Percentiles rank a stretch among this genome's conserved stretches.
Conservation (phyloP, 2,797 vertebrate genomes). For the Parotocinclus haroldoi region DNA sequence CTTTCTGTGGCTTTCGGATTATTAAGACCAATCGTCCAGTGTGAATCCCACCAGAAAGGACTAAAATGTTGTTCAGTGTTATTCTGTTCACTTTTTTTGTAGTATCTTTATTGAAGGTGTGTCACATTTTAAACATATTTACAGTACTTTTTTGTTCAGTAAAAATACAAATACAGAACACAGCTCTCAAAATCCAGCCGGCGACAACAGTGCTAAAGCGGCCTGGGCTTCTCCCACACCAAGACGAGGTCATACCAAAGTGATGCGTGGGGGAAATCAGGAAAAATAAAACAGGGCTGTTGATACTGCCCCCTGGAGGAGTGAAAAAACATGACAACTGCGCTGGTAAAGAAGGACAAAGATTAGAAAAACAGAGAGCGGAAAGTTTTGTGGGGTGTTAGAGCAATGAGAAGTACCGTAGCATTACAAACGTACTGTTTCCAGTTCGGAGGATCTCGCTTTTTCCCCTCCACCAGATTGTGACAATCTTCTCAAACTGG, state of each 20-base stretch:
- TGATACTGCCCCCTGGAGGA: slow-evolving; percentile 35
- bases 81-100: slow-evolving; percentile 64
- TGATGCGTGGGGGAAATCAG: slow-evolving; percentile 20
- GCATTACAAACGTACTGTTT: no score
- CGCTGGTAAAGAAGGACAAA: not conserved
- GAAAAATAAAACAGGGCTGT: slow-evolving; percentile 16
- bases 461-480: no score
- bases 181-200: slow-evolving; percentile 66
- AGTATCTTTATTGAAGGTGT: slow-evolving; percentile 80
- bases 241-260: slow-evolving; percentile 40
- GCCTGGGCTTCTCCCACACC: slow-evolving; percentile 46
- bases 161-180: slow-evolving; percentile 83
- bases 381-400: not conserved
- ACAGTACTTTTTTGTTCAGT: slow-evolving; percentile 71
- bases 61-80: no score
- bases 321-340: slow-evolving; percentile 16
- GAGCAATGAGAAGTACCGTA: no score
- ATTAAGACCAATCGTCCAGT: no score
- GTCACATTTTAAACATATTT: slow-evolving; percentile 79
- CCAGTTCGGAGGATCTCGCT: no score
- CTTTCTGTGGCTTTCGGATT: no score
- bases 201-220: slow-evolving; percentile 41
- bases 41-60: no score
- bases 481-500: no score
- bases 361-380: not conserved